phyloP scores from a whole-genome alignment of 2,888 invertebrate genomes.

The Beris chalybata region DNA sequence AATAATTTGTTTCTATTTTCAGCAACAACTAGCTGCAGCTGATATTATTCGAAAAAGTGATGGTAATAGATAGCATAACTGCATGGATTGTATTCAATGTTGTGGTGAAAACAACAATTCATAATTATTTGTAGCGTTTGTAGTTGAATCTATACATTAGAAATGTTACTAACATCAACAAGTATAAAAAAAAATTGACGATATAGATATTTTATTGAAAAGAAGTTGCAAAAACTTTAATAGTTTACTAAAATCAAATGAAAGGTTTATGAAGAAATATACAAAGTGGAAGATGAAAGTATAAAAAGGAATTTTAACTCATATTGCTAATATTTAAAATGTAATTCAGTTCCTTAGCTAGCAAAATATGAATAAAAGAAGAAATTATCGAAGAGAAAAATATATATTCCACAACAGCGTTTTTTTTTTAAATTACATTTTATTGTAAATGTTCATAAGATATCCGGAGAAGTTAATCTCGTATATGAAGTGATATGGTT shows the following conservation, averaged over 20 bases:
- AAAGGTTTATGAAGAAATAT: neutral
- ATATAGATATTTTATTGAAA: slow-evolving; percentile 7
- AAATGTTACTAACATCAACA: neutral
- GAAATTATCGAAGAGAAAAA: too few relatives aligned
- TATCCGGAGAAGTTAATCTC: too few relatives aligned
- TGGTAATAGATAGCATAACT: slow-evolving; percentile 70
- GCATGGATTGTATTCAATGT: slow-evolving; percentile 71
- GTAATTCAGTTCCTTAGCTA: slow-evolving; percentile 8
- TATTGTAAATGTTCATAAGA: too few relatives aligned
- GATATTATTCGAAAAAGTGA: slow-evolving; percentile 55
- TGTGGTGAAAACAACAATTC: slow-evolving; percentile 62
- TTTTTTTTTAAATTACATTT: too few relatives aligned
- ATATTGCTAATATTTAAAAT: neutral
- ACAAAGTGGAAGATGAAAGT: neutral
- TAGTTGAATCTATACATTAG: neutral
- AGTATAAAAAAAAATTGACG: neutral
- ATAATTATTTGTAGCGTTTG: slow-evolving; percentile 40
- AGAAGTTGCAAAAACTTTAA: neutral
- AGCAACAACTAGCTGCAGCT: slow-evolving; percentile 54
- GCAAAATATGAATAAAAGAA: neutral
- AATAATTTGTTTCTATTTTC: slow-evolving; percentile 10
- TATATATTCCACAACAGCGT: too few relatives aligned
- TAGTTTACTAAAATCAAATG: neutral
- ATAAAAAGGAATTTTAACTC: neutral
- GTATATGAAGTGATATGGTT: too few relatives aligned